Base-by-base conservation (phyloP, 92 coral and sea anemone genomes). In the Porites divaricata region DNA sequence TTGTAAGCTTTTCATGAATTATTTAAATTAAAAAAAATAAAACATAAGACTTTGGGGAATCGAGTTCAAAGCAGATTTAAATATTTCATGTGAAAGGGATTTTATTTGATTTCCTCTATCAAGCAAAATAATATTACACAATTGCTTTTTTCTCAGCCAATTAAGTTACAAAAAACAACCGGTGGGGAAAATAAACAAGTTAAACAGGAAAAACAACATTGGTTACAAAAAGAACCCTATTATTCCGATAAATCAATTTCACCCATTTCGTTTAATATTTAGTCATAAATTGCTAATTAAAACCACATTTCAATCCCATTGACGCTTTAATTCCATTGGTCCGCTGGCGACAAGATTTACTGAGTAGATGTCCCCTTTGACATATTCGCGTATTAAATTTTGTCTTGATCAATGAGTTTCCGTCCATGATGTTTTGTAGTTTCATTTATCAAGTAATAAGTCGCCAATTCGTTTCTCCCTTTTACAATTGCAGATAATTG, bases 131-230 rank as follows among this genome's bases (percentile, higher is more conserved):
- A 67, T 25, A 51, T 41, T 52, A 63, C 19, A 56, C 75, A 79
- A 79, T 79, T 79, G 73, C 73, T 67, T 80, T 80, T 78, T 80
- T 68, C 83, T 67, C 56, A 49, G 67, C 65, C 84, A 80, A 67
- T 80, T 80, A 80, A 45, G 14, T 9, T 17, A 9, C 54, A 80
- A 80, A 68, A 80, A 2, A 80, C 1, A 80, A 54, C 66, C 67
- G 28, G 84, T 68, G n/a, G 67, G 54, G n/a, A 80, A 11, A 61
- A 80, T 69, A 67, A 68, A 80, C 67, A 80, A 35, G 23, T 68
- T 68, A 68, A 67, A 80, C 11, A 68, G 75, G 23, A 67, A 28
- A 70, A 80, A 67, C 75, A 68, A 54, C 28, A 53, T 1, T 17
- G 65, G 17, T 6, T 19, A 12, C 9, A 53, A 54, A 67, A 67